These are phyloP conservation scores for Aythya baeri DNA, from an alignment of 2,113 vertebrate genomes.

Conservation along the genomic window DNA sequence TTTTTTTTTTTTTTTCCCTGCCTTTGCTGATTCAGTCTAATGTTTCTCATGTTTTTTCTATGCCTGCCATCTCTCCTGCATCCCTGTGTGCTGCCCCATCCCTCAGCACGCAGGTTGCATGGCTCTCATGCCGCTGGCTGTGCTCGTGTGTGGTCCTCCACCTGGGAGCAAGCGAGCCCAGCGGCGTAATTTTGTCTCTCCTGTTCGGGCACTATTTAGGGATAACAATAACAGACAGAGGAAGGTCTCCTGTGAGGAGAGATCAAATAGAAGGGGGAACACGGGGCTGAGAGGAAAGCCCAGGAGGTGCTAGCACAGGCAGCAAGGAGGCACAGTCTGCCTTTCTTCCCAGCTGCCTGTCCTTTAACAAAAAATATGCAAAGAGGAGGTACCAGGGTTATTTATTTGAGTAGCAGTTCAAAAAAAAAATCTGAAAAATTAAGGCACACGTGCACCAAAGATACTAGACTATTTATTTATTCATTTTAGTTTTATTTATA, in stretches of 20 bases:
- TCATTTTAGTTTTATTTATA: not conserved
- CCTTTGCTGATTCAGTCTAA: not conserved
- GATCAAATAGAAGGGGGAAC: not conserved
- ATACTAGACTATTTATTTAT: not conserved
- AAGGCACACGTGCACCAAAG: fast-evolving
- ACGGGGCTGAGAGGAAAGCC: not conserved
- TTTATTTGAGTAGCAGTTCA: not conserved
- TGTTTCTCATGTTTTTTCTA: not conserved
- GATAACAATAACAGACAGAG: not conserved
- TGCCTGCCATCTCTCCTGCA: not conserved
- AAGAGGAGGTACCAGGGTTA: not conserved
- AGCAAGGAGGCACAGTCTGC: not conserved
- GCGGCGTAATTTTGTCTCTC: not conserved
- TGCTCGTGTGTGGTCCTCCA: slow-evolving; percentile 45
- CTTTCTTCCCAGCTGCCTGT: not conserved
- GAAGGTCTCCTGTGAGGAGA: not conserved
- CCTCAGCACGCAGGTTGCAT: not conserved
- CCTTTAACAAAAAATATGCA: not conserved
- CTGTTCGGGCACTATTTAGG: not conserved
- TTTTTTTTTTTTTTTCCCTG: too few species aligned
- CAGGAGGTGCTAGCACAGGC: not conserved
- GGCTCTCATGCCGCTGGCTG: fast-evolving
- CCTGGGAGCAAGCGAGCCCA: not conserved
- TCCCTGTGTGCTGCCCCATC: fast-evolving
- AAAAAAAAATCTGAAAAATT: not conserved